Evolutionary conservation across 2,797 vertebrate species (phyloP), one percentile per base, ranked within the genome.

Genomic region (Myripristis murdjan): DNA sequence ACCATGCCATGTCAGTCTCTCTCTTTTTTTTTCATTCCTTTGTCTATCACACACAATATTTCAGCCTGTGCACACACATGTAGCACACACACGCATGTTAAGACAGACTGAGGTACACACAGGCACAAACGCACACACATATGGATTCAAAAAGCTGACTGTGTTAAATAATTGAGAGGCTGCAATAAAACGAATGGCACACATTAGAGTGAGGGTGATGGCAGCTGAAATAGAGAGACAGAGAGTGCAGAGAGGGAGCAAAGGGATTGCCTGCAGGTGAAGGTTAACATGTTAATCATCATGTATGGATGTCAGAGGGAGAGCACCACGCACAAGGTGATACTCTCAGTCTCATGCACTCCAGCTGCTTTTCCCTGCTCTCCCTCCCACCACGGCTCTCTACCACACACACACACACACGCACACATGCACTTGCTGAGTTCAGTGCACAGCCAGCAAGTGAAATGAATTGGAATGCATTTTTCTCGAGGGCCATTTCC

Each of bases 141-240:
- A 82, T 64, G 75, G 77, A 79, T 81, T 77, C 57, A 63, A 57
- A 70, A 68, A 59, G 76, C 82, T 79, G 75, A 52, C 49, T 8
- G 58, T 62, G 41, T 73, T 93, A 81, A 92, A 93, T 93, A 90
- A 94, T 93, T 91, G 83, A 94, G 72, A 71, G 48, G 75, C 23
- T 62, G 46, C 87, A 84, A 88, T 91, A 92, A 92, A 92, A 80
- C 20, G 41, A 83, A 78, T 67, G 70, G 53, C 37, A 73, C 79
- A 66, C 67, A 64, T 77, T 65, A 79, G 44, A 70, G 65, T 23
- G 31, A 41, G 60, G 57, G 44, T 46, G 47, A 69, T 33, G 37
- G 35, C 37, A 31, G 28, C 26, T 26, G 43, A 58, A 33, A 39
- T 12, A 79, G 77, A 83, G 68, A 14, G 59, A 52, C 53, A 73